These are phyloP conservation scores for Vanacampus margaritifer DNA, from an alignment of 2,113 vertebrate species.

Conservation along the genomic window DNA sequence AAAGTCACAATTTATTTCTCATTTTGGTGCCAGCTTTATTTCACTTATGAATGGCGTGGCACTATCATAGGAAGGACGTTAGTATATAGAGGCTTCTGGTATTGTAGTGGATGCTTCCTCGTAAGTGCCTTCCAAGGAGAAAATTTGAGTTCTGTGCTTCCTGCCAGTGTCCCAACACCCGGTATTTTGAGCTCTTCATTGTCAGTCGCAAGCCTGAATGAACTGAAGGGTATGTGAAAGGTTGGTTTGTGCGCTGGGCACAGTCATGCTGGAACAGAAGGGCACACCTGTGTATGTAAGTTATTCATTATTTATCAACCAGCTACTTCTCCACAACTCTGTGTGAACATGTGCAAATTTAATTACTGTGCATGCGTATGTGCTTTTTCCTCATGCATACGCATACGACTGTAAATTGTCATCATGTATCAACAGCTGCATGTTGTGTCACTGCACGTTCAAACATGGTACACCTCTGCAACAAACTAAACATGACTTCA, in stretches of 20 bases:
- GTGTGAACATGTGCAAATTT: background rate
- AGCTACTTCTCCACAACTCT: background rate
- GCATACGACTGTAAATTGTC: background rate
- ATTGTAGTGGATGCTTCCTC: too few relatives aligned
- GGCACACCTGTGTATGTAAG: background rate
- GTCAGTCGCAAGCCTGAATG: too few relatives aligned
- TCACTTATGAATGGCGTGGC: background rate
- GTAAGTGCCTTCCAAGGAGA: too few relatives aligned
- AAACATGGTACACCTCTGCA: constrained; percentile 1
- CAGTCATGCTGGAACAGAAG: too few relatives aligned
- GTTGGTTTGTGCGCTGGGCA: too few relatives aligned
- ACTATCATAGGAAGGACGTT: too few relatives aligned
- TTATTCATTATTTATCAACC: background rate
- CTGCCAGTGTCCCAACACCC: too few relatives aligned
- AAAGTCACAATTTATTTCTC: background rate
- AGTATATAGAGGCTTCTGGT: too few relatives aligned
- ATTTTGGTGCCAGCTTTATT: background rate
- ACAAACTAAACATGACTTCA: constrained; percentile 19
- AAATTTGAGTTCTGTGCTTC: too few relatives aligned
- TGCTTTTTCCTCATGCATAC: constrained; percentile 9
- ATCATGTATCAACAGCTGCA: background rate
- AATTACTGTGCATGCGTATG: too few relatives aligned
- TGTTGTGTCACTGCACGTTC: constrained; percentile 28
- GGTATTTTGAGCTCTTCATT: too few relatives aligned
- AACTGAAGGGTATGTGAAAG: too few relatives aligned